A percentile compares a stretch with the other conserved stretches of the same genome.
These are phyloP conservation scores for Zaprionus lineosus DNA, from an alignment of 2,888 invertebrate species.

Conservation along the genomic window DNA sequence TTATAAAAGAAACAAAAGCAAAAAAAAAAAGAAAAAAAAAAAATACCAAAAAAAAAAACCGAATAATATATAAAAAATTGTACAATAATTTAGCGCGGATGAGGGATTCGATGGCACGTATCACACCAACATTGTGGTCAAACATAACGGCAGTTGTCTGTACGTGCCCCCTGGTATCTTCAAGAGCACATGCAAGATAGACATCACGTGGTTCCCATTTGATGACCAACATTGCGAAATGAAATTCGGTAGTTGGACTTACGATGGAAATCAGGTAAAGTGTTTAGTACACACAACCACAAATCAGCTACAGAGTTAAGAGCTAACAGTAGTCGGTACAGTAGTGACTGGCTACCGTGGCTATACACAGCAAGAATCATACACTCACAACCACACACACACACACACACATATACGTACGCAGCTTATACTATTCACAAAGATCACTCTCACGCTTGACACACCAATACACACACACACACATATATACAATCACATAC, in stretches of 20 bases:
- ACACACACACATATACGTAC: no score
- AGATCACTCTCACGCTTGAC: constrained; percentile 48
- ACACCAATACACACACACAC: constrained; percentile 38
- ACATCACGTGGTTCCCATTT: constrained; percentile 99
- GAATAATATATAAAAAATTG: constrained; percentile 72
- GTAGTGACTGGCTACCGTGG: constrained; percentile 30
- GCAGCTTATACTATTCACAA: constrained; percentile 6
- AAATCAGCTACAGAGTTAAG: constrained; percentile 27
- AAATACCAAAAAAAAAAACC: constrained; percentile 29
- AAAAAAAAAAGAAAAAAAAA: constrained; percentile 18
- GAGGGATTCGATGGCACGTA: constrained; percentile 99
- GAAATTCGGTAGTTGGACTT: constrained; percentile 99
- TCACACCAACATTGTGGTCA: constrained; percentile 99
- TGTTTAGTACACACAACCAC: constrained; percentile 57
- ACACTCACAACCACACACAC: constrained; percentile 15
- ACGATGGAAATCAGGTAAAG: constrained; percentile 97
- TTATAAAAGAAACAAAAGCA: constrained; percentile 25
- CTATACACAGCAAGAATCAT: constrained; percentile 22
- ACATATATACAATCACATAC: no score
- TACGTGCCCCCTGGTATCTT: constrained; percentile 99
- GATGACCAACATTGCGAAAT: constrained; percentile 99
- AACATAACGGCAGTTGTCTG: constrained; percentile 98
- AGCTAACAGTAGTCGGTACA: constrained; percentile 40
- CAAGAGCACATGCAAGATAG: constrained; percentile 99
- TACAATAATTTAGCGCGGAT: constrained; percentile 92